phyloP scores from a whole-genome alignment of 2,888 invertebrate genomes.

The Oxyteleia sp. region DNA sequence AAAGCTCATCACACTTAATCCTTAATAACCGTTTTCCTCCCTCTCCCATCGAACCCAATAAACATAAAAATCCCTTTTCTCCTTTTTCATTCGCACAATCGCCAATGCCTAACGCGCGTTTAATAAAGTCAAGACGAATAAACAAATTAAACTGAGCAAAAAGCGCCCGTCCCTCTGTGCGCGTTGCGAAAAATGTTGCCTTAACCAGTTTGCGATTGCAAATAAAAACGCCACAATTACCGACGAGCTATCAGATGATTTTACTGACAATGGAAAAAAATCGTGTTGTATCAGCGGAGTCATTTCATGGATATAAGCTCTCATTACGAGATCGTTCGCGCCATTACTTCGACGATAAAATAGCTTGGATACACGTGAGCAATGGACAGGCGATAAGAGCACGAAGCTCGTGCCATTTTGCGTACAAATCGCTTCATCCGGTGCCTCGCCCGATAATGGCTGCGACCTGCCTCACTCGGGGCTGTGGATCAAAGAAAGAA shows the following conservation, averaged over 20 bases:
- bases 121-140: constrained; percentile 47
- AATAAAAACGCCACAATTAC: constrained; percentile 52
- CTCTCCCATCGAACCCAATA: not conserved
- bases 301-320: constrained; percentile 67
- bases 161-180: not conserved
- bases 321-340: constrained; percentile 72
- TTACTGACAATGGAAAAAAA: constrained; percentile 50
- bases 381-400: constrained; percentile 69
- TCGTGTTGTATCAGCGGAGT: constrained; percentile 56
- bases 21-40: constrained; percentile 6
- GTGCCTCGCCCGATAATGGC: constrained; percentile 64
- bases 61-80: constrained; percentile 1
- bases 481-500: constrained; percentile 53
- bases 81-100: constrained; percentile 2
- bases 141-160: constrained; percentile 38
- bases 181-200: not conserved
- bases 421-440: constrained; percentile 73
- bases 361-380: constrained; percentile 58
- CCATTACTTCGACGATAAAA: constrained; percentile 69
- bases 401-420: constrained; percentile 72
- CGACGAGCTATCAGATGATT: constrained; percentile 46
- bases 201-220: constrained; percentile 32
- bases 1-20: constrained; percentile 12
- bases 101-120: constrained; percentile 19
- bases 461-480: constrained; percentile 52